Percentiles rank a stretch among this genome's conserved stretches.
Conservation (phyloP, 1,140 invertebrate genomes). For the Ceratina japonica region DNA sequence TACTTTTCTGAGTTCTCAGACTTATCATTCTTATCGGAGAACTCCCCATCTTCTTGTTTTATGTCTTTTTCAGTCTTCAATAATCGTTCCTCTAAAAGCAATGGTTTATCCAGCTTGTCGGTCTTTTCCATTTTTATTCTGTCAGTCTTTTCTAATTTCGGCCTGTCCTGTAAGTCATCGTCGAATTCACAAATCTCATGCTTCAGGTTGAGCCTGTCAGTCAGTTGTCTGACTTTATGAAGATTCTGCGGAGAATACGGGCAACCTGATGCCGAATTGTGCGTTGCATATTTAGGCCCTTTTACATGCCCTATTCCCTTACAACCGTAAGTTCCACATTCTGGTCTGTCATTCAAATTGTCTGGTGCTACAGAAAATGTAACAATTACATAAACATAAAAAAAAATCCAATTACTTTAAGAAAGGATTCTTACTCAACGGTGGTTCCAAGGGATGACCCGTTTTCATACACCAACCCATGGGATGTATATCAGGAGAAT, state of each 20-base stretch:
- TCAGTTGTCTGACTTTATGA: constrained; percentile 80
- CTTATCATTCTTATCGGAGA: constrained; percentile 71
- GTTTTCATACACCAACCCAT: constrained; percentile 94
- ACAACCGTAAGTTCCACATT: constrained; percentile 89
- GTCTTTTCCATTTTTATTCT: constrained; percentile 69
- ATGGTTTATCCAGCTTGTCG: constrained; percentile 66
- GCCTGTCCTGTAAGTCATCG: constrained; percentile 69
- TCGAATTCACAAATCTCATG: constrained; percentile 73
- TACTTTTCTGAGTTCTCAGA: constrained; percentile 69
- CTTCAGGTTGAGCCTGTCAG: constrained; percentile 80
- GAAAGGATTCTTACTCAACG: constrained; percentile 82
- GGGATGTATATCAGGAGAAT: constrained; percentile 94
- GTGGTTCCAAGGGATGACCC: constrained; percentile 91
- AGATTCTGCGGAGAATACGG: constrained; percentile 89
- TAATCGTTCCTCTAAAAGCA: constrained; percentile 64
- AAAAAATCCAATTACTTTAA: neutral
- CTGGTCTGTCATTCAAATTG: constrained; percentile 81
- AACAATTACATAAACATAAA: neutral
- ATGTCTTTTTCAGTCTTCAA: constrained; percentile 70
- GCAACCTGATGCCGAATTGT: constrained; percentile 89
- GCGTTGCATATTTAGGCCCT: constrained; percentile 87
- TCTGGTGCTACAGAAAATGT: constrained; percentile 78
- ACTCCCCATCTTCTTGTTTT: constrained; percentile 74
- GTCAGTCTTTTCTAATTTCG: constrained; percentile 72
- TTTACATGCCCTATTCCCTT: constrained; percentile 88